Base-by-base conservation (phyloP, 2,113 vertebrate species). In the Eidolon helvum region DNA sequence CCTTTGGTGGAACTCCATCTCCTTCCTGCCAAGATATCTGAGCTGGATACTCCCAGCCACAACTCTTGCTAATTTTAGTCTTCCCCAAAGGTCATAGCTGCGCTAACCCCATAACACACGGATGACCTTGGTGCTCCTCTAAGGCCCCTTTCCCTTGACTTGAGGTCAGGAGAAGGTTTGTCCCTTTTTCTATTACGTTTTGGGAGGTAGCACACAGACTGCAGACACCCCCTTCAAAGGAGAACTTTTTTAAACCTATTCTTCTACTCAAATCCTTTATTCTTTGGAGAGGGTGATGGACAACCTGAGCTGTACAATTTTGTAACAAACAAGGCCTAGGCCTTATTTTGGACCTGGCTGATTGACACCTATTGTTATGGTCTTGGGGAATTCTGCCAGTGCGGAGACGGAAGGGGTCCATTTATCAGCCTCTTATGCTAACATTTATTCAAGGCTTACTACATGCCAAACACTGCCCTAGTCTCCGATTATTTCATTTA, bases 401-500 rank as follows among this genome's bases (percentile, higher is more conserved):
- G 19, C 33, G 28, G 33, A 71, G 26, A 22, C 30, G 78, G 43
- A 33, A 57, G 50, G 7, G 12, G 35, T 26, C 43, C n/a, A 68
- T 14, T n/a, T 33, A 78, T 14, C 50, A 45, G 19, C 19, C 12
- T 40, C 38, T 53, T 26, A 48, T 33, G 63, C 30, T n/a, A 45
- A 77, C n/a, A 33, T 43, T 91, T 74, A 65, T n/a, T 43, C 55
- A 80, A 53, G 68, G 40, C 15, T 97, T 72, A 55, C 57, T 26
- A 3, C 7, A 19, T 28, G 38, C 53, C 66, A 77, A 59, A 33
- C 28, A 12, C 26, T 53, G 50, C 12, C 35, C 11, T 63, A 21
- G 80, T 66, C 10, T 77, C 45, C n/a, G 15, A 28, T 63, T 61
- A 50, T 50, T 85, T 84, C 43, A 72, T 84, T 92, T 82, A 78